Percentiles rank a stretch among this genome's conserved stretches.
Evolutionary conservation across 2,797 vertebrate species (phyloP).

Genomic region (Erpetoichthys calabaricus): DNA sequence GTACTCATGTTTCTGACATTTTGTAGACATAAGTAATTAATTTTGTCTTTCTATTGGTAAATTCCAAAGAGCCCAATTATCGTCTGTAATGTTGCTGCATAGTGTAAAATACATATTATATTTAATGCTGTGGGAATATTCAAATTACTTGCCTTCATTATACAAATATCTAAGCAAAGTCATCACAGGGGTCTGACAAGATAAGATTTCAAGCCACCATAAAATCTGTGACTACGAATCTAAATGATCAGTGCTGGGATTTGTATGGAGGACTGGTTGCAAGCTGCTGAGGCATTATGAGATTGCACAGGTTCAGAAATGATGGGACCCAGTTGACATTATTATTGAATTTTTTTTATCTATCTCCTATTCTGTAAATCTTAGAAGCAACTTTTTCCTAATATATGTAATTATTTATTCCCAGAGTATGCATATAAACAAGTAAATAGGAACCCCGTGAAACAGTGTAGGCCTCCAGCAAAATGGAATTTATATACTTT

Average conservation of each 20-base stretch:
- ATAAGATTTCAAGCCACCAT: conserved; percentile 33
- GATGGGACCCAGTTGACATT: no score
- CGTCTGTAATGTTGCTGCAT: conserved; percentile 58
- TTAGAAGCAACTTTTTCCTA: no score
- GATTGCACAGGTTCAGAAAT: no score
- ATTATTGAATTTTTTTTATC: no score
- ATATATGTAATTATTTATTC: no score
- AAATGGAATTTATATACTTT: no score
- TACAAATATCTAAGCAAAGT: conserved; percentile 59
- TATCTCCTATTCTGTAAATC: no score
- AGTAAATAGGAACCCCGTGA: no score
- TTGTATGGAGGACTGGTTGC: neutral
- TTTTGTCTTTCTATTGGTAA: conserved; percentile 51
- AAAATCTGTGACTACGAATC: conserved; percentile 23
- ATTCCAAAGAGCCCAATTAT: conserved; percentile 66
- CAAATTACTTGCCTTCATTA: conserved; percentile 60
- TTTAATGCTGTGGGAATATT: conserved; percentile 67
- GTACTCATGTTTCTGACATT: conserved; percentile 52
- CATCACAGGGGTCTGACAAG: conserved; percentile 43
- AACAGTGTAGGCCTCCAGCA: no score
- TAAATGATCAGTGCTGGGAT: neutral
- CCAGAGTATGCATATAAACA: no score
- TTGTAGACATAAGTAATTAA: conserved; percentile 65
- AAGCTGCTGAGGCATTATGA: no score
- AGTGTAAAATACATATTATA: conserved; percentile 55